Conservation (phyloP, 1,140 invertebrate genomes). For the Oppia nitens region DNA sequence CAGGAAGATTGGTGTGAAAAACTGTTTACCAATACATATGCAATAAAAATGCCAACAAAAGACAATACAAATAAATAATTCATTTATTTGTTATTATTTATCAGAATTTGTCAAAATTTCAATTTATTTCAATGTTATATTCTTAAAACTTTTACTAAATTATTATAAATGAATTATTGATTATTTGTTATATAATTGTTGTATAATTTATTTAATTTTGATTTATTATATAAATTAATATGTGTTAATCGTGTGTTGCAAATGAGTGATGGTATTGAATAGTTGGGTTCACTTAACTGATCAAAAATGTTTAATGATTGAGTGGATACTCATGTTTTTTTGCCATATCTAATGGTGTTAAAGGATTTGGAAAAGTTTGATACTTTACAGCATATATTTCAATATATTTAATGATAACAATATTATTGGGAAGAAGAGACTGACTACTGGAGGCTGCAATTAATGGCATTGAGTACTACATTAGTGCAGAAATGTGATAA, state of each 20-base stretch:
- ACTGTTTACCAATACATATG: too few relatives aligned
- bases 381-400: slow-evolving; percentile 73
- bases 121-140: too few relatives aligned
- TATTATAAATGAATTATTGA: neutral
- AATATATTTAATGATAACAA: slow-evolving; percentile 56
- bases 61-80: too few relatives aligned
- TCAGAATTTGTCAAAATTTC: too few relatives aligned
- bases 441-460: slow-evolving; percentile 31
- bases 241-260: neutral
- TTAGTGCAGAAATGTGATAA: slow-evolving; percentile 17
- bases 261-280: neutral
- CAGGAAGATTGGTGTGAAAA: too few relatives aligned
- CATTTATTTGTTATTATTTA: too few relatives aligned
- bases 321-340: neutral
- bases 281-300: neutral
- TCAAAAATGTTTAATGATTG: neutral
- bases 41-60: too few relatives aligned
- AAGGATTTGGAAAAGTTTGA: slow-evolving; percentile 36
- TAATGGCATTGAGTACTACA: slow-evolving; percentile 26
- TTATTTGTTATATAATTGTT: neutral
- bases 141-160: neutral
- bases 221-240: neutral
- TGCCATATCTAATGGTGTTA: neutral
- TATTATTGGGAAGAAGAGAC: slow-evolving; percentile 46
- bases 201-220: neutral